Percentiles rank a stretch among this genome's conserved stretches.
Conservation (phyloP, 2,888 invertebrate genomes). For the Gnatocerus cornutus region DNA sequence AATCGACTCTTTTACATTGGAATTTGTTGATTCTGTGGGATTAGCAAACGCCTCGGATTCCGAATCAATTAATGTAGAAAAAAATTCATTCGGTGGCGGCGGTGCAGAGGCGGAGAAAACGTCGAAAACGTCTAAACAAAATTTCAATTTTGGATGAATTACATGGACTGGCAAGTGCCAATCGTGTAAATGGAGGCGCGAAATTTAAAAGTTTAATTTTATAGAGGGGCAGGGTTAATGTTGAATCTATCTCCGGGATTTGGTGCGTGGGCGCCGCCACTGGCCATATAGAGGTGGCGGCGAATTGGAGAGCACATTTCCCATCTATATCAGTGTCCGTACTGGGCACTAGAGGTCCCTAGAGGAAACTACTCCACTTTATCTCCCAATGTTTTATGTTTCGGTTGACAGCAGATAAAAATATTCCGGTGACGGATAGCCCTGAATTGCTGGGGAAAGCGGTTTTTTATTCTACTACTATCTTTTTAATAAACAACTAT, state of each 20-base stretch:
- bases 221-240: too few species aligned
- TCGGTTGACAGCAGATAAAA: slow-evolving; percentile 71
- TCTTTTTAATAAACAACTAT: slow-evolving; percentile 69
- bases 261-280: neutral
- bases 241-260: too few species aligned
- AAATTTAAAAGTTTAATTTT: too few species aligned
- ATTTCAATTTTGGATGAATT: too few species aligned
- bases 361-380: slow-evolving; percentile 70
- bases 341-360: slow-evolving; percentile 65
- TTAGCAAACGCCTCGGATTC: slow-evolving; percentile 20
- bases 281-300: slow-evolving; percentile 21
- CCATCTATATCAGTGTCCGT: slow-evolving; percentile 66
- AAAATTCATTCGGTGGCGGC: neutral
- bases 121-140: too few species aligned
- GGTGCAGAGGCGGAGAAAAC: neutral
- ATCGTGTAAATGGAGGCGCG: too few species aligned
- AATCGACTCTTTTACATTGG: slow-evolving; percentile 25
- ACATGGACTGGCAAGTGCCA: neutral
- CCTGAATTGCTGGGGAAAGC: slow-evolving; percentile 64
- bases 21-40: slow-evolving; percentile 25
- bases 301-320: slow-evolving; percentile 54
- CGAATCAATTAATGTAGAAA: slow-evolving; percentile 1
- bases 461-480: slow-evolving; percentile 66
- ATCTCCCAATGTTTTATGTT: slow-evolving; percentile 71
- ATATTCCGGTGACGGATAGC: slow-evolving; percentile 71